phyloP scores from a whole-genome alignment of 1,140 invertebrate species.

The Ceratosolen solmsi region DNA sequence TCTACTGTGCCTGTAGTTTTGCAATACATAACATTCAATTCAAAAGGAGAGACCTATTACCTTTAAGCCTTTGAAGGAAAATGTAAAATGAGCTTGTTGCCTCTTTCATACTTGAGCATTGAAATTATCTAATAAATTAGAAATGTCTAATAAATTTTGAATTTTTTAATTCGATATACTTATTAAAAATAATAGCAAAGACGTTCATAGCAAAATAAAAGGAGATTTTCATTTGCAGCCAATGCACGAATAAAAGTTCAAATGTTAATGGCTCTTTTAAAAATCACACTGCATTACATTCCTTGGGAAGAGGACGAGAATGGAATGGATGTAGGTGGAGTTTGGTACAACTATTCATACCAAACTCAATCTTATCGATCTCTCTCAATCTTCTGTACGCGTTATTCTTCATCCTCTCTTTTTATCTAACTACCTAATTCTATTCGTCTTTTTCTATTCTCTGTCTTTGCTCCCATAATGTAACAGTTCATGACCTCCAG shows the following conservation, averaged over 20 bases:
- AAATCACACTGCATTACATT: slow-evolving; percentile 59
- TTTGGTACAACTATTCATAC: slow-evolving; percentile 31
- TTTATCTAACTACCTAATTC: background rate
- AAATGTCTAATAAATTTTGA: no score
- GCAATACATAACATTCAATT: no score
- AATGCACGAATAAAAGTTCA: slow-evolving; percentile 54
- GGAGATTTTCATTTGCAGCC: slow-evolving; percentile 24
- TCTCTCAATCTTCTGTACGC: background rate
- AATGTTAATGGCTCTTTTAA: slow-evolving; percentile 55
- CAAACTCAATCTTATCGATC: background rate
- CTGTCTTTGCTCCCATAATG: background rate
- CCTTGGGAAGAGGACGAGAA: slow-evolving; percentile 30
- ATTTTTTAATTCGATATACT: background rate
- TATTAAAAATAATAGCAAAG: background rate
- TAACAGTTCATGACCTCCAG: background rate
- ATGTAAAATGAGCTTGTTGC: no score
- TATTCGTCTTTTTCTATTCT: background rate
- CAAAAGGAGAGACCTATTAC: no score
- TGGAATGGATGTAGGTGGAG: slow-evolving; percentile 45
- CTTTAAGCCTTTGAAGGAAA: no score
- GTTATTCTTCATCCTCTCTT: background rate
- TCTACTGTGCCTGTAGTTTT: no score
- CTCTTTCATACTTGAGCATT: no score
- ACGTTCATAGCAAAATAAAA: background rate
- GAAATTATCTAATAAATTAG: no score